These are phyloP conservation scores for Caenorhabditis panamensis DNA, from an alignment of 2,888 invertebrate genomes.

Conservation along the genomic window DNA sequence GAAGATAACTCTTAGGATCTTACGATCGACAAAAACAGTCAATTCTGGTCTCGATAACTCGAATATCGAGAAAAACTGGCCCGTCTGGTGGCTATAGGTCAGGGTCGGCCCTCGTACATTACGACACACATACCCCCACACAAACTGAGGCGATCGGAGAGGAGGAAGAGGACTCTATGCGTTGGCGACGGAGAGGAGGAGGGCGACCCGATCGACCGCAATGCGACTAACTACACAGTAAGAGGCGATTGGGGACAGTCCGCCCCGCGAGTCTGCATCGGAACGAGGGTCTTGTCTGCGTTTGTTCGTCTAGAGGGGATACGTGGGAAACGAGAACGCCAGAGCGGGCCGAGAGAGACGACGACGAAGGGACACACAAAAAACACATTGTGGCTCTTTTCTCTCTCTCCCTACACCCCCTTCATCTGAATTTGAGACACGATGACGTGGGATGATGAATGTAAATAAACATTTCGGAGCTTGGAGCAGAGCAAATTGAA, in stretches of 20 bases:
- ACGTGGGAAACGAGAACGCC: too few species aligned
- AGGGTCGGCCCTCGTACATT: slow-evolving; percentile 47
- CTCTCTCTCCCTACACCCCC: neutral
- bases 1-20: too few species aligned
- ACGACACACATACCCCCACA: slow-evolving; percentile 16
- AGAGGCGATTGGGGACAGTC: neutral
- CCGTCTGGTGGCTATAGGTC: slow-evolving; percentile 41
- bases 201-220: neutral
- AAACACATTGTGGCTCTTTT: neutral
- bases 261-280: neutral
- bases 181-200: neutral
- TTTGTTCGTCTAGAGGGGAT: neutral
- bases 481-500: too few species aligned
- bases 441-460: neutral
- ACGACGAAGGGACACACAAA: neutral
- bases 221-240: slow-evolving; percentile 12
- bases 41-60: too few species aligned
- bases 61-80: too few species aligned
- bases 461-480: too few species aligned
- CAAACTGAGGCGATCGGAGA: too few species aligned
- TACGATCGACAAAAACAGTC: too few species aligned
- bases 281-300: neutral
- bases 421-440: neutral
- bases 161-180: too few species aligned
- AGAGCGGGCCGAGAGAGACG: too few species aligned